Percentiles rank a stretch among this genome's conserved stretches.
These are phyloP conservation scores for Bucorvus abyssinicus DNA, from an alignment of 2,797 vertebrate species.

Conservation along the genomic window DNA sequence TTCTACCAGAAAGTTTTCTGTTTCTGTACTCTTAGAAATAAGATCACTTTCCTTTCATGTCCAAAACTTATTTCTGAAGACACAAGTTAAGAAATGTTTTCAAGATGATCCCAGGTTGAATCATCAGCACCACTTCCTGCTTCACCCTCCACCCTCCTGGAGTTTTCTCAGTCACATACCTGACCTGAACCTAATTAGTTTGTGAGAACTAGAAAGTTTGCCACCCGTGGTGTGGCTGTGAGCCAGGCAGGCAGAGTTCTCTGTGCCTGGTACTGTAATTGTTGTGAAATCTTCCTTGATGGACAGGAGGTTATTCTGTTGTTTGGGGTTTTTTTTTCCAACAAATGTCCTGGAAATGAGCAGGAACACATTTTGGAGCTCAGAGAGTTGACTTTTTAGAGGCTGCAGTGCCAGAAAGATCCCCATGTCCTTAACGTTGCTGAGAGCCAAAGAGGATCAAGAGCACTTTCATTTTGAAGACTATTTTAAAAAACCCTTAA, in stretches of 20 bases:
- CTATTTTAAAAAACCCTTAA: not conserved
- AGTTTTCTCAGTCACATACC: conserved; percentile 36
- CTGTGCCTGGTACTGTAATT: conserved; percentile 63
- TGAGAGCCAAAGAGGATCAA: not conserved
- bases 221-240: conserved; percentile 24
- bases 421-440: not conserved
- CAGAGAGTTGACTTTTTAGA: not conserved
- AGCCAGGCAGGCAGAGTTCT: conserved; percentile 59
- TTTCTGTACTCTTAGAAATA: not conserved
- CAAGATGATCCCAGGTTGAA: conserved; percentile 19
- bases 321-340: not conserved
- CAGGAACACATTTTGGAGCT: not conserved
- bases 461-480: not conserved
- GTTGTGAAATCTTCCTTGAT: conserved; percentile 56
- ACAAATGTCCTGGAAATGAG: conserved; percentile 13
- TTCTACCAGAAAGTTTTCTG: not conserved
- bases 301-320: conserved; percentile 36
- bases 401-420: not conserved
- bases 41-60: not conserved
- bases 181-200: conserved; percentile 55
- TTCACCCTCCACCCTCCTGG: conserved; percentile 1
- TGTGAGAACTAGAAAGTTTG: conserved; percentile 36
- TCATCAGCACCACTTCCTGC: conserved; percentile 11
- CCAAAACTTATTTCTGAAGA: conserved; percentile 1
- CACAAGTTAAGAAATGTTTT: conserved; percentile 1